A percentile compares a stretch with the other conserved stretches of the same genome.
These are phyloP conservation scores for Batillaria attramentaria DNA, from an alignment of 1,140 invertebrate species.

Conservation along the genomic window DNA sequence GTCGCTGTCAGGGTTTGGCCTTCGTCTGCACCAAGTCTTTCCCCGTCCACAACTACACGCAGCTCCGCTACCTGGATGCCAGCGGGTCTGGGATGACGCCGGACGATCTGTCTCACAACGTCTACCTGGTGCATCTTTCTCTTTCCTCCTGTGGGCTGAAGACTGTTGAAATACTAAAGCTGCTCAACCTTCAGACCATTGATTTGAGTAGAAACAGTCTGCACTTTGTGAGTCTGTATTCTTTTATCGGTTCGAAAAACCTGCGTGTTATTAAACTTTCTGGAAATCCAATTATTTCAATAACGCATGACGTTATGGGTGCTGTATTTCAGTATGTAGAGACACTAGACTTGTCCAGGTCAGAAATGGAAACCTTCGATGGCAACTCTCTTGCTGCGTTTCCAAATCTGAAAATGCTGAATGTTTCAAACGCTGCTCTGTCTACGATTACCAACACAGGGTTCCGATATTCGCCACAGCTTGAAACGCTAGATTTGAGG, in stretches of 20 bases:
- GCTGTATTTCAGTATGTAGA: background rate
- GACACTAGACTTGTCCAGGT: background rate
- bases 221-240: background rate
- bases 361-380: slow-evolving; percentile 5
- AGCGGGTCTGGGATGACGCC: background rate
- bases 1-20: slow-evolving; percentile 20
- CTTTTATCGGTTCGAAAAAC: slow-evolving; percentile 13
- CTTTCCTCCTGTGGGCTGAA: background rate
- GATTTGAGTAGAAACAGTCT: slow-evolving; percentile 29
- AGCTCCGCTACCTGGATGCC: background rate
- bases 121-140: background rate
- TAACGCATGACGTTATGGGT: background rate
- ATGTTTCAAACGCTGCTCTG: background rate
- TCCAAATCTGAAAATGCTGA: background rate
- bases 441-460: slow-evolving; percentile 7
- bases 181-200: background rate
- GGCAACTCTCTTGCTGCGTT: background rate
- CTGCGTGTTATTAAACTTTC: slow-evolving; percentile 16
- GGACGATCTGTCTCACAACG: background rate
- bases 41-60: background rate
- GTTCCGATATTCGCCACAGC: slow-evolving; percentile 6
- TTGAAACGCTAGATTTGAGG: slow-evolving; percentile 19
- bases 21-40: slow-evolving; percentile 7
- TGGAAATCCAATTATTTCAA: background rate
- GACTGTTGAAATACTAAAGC: background rate